Percentiles rank a stretch among this genome's conserved stretches.
Conservation (phyloP, 1,140 invertebrate genomes). For the Lycorma delicatula region DNA sequence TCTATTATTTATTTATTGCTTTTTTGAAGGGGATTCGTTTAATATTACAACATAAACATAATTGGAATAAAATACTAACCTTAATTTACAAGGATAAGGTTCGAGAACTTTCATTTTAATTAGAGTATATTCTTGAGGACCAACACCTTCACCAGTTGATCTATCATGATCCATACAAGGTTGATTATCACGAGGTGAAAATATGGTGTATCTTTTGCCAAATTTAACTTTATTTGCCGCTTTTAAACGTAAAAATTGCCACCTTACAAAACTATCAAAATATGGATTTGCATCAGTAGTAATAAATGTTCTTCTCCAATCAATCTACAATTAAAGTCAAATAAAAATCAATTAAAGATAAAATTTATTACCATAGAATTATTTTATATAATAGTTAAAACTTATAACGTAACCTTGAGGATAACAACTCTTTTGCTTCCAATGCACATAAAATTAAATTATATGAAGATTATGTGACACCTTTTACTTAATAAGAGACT, state of each 20-base stretch:
- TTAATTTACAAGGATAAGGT: slow-evolving; percentile 65
- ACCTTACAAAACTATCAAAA: slow-evolving; percentile 95
- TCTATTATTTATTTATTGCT: not conserved
- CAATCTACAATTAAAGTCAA: slow-evolving; percentile 53
- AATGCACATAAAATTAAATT: too few relatives aligned
- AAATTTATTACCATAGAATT: slow-evolving; percentile 10
- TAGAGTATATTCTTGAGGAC: slow-evolving; percentile 95
- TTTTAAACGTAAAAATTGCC: slow-evolving; percentile 92
- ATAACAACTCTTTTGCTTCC: too few relatives aligned
- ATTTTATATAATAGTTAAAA: too few relatives aligned
- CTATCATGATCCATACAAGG: slow-evolving; percentile 99
- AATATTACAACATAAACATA: too few relatives aligned
- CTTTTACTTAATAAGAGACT: not conserved
- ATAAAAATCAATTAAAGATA: slow-evolving; percentile 3
- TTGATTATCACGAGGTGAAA: slow-evolving; percentile 91
- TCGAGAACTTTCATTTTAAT: slow-evolving; percentile 84
- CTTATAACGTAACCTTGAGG: too few relatives aligned
- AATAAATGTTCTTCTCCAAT: slow-evolving; percentile 95
- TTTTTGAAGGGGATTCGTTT: too few relatives aligned
- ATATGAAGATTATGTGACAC: not conserved
- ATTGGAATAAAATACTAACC: too few relatives aligned
- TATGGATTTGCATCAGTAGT: slow-evolving; percentile 98
- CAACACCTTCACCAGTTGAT: slow-evolving; percentile 91
- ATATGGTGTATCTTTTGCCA: slow-evolving; percentile 97
- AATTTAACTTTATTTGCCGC: slow-evolving; percentile 57